A percentile compares a stretch with the other conserved stretches of the same genome.
These are phyloP conservation scores for Sylvilagus bachmani DNA, from an alignment of 2,113 vertebrate species.

Conservation along the genomic window DNA sequence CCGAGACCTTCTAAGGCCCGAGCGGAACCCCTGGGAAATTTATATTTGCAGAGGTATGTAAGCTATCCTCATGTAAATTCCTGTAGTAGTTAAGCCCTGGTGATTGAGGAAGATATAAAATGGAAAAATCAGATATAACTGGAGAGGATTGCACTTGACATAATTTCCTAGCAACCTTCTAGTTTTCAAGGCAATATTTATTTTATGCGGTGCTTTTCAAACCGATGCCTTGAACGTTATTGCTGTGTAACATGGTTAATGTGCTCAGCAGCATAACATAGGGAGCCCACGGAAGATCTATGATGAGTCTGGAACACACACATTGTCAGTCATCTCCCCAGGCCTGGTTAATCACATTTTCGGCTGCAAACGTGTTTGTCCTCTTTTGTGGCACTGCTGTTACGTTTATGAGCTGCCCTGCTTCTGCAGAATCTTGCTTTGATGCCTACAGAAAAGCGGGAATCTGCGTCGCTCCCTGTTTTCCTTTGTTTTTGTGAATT, in stretches of 20 bases:
- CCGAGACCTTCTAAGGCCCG: constrained; percentile 69
- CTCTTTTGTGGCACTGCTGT: not conserved
- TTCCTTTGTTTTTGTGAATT: constrained; percentile 27
- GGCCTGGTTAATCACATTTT: constrained; percentile 53
- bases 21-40: constrained; percentile 72
- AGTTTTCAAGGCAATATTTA: constrained; percentile 74
- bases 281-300: not conserved
- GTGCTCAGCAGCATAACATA: constrained; percentile 55
- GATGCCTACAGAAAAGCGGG: constrained; percentile 23
- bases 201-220: constrained; percentile 68
- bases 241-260: constrained; percentile 55
- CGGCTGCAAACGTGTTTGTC: constrained; percentile 45
- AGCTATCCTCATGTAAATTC: constrained; percentile 63
- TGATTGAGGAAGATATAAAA: constrained; percentile 73
- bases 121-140: constrained; percentile 77
- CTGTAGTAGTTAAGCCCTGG: constrained; percentile 44
- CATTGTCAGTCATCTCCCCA: constrained; percentile 47
- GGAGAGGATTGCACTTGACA: constrained; percentile 67
- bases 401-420: constrained; percentile 46
- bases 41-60: constrained; percentile 68
- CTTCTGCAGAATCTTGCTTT: constrained; percentile 56
- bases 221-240: constrained; percentile 56
- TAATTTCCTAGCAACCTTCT: constrained; percentile 76
- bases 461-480: not conserved
- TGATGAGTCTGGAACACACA: constrained; percentile 34